Conservation (phyloP, 1,140 invertebrate genomes). For the Eufriesea mexicana region DNA sequence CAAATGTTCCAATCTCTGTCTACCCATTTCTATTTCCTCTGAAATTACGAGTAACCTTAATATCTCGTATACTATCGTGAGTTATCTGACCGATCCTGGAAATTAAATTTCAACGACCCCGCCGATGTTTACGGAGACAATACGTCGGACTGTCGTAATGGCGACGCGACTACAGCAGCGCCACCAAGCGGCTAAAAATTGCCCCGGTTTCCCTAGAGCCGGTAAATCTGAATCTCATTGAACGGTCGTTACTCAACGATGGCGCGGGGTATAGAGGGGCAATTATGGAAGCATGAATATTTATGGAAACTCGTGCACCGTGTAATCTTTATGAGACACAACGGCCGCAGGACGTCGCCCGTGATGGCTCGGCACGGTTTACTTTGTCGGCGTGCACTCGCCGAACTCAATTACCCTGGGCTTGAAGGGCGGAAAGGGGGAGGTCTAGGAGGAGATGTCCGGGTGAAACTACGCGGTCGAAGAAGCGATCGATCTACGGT, state of each 20-base stretch:
- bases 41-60: no score
- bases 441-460: neutral
- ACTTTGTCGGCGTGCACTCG: slow-evolving; percentile 62
- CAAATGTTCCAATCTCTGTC: no score
- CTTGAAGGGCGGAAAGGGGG: neutral
- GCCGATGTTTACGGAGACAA: neutral
- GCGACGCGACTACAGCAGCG: neutral
- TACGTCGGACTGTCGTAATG: neutral
- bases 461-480: slow-evolving; percentile 43
- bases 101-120: neutral
- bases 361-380: slow-evolving; percentile 59
- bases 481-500: slow-evolving; percentile 58
- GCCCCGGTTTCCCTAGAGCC: neutral
- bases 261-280: slow-evolving; percentile 25
- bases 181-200: neutral
- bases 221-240: slow-evolving; percentile 67
- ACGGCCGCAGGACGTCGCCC: slow-evolving; percentile 57
- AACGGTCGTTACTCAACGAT: slow-evolving; percentile 52
- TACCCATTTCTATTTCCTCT: no score
- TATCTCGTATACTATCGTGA: no score
- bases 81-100: no score
- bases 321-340: slow-evolving; percentile 69
- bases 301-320: slow-evolving; percentile 65
- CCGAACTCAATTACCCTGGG: slow-evolving; percentile 64
- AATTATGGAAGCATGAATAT: slow-evolving; percentile 70